Evolutionary conservation across 2,113 vertebrate genomes (phyloP), one percentile per base, ranked within the genome.

Genomic region (Cariama cristata): DNA sequence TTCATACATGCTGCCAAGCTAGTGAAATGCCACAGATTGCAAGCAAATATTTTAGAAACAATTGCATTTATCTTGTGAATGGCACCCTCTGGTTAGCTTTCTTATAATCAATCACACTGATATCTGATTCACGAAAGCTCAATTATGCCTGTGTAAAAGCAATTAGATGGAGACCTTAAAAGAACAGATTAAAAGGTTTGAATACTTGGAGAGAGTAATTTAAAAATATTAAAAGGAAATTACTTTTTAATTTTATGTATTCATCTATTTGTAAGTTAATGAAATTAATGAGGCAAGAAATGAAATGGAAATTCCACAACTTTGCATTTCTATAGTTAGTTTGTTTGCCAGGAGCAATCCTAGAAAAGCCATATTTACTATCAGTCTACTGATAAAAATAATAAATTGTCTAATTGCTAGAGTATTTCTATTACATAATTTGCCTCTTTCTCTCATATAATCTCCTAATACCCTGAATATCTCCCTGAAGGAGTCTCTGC

Each of bases 261-360:
- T 98, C 95, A 97, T 98, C 96, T 98, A 84, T 98, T 98, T 98
- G 95, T 91, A 98, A 98, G 96, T 97, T 98, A 98, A 98, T 98
- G 96, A 98, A 98, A 98, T 98, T 98, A 98, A 98, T 98, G 98
- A 98, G 97, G 96, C 95, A 98, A 97, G 96, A 98, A 98, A 98
- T 98, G 97, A 97, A 96, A 98, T 98, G 89, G 94, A 98, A 98
- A 98, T 98, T 87, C 91, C 83, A 95, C 91, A 97, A 96, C 90
- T 98, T 97, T 97, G 81, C 94, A 93, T 97, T 97, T 95, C 80
- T 96, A 44, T 96, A 86, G 85, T 95, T 92, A 86, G 79, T 86
- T 95, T 96, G 81, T 47, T 86, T 97, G 95, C 94, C 86, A 91
- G 33, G 5, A 93, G 94, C 55, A 63, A 97, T 77, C 80, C 92